Percentiles rank a stretch among this genome's conserved stretches.
Conservation (phyloP, 2,113 vertebrate genomes). For the Malurus cyaneus region DNA sequence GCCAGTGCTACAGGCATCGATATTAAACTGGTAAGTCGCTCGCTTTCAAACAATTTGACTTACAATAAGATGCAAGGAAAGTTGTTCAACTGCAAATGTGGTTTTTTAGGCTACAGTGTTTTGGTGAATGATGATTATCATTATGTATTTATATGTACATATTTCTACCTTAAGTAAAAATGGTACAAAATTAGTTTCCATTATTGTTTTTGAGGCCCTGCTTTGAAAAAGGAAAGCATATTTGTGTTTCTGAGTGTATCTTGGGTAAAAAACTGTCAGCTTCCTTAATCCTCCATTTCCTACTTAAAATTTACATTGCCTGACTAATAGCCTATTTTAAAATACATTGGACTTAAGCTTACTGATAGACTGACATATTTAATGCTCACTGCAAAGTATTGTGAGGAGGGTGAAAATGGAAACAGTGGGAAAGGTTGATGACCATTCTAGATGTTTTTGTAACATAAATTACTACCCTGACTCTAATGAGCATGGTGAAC, state of each 20-base stretch:
- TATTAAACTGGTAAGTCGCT: conserved; percentile 85
- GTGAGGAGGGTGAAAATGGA: neutral
- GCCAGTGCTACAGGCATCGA: conserved; percentile 86
- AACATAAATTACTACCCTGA: neutral
- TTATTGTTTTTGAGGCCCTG: neutral
- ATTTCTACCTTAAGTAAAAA: neutral
- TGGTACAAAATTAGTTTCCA: neutral
- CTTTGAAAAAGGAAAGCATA: neutral
- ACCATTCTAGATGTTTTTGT: neutral
- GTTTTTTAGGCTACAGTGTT: neutral
- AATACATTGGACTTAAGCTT: neutral
- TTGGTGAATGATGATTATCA: neutral
- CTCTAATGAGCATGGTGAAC: neutral
- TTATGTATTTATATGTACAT: neutral
- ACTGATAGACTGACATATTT: neutral
- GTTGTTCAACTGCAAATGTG: neutral
- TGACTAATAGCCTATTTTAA: neutral
- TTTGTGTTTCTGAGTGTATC: neutral
- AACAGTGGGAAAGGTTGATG: neutral
- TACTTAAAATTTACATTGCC: neutral
- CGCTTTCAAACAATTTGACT: neutral
- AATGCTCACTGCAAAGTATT: neutral
- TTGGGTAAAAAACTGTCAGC: neutral
- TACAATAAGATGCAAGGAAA: neutral
- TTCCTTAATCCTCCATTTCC: neutral